Percentiles rank a stretch among this genome's conserved stretches.
Conservation (phyloP, 2,113 vertebrate genomes). For the Meles meles region DNA sequence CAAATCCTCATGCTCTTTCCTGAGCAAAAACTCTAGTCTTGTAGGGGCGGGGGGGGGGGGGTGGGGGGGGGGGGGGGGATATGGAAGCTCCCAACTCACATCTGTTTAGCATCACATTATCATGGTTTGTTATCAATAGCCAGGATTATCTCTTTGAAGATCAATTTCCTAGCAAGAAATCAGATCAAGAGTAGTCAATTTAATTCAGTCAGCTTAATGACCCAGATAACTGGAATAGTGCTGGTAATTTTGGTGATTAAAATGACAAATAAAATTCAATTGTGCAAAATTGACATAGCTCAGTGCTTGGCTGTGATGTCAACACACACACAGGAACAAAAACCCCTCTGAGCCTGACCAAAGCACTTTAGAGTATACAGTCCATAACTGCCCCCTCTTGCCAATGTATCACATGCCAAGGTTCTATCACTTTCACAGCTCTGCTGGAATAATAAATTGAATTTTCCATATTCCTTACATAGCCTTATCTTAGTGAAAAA, state of each 20-base stretch:
- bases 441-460: background rate
- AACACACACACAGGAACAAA: background rate
- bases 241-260: conserved; percentile 37
- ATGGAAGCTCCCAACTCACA: background rate
- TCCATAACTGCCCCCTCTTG: background rate
- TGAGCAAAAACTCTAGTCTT: background rate
- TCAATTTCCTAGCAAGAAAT: conserved; percentile 31
- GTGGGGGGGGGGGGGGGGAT: too few species aligned
- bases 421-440: background rate
- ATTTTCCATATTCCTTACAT: background rate
- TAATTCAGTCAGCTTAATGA: conserved; percentile 38
- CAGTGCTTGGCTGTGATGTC: background rate
- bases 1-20: background rate
- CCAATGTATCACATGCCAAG: background rate
- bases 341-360: background rate
- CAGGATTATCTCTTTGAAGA: conserved; percentile 8
- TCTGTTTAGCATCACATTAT: background rate
- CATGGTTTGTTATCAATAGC: background rate
- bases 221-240: background rate
- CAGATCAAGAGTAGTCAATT: background rate
- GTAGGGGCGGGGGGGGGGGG: too few species aligned
- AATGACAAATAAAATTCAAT: conserved; percentile 44
- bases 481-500: background rate
- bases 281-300: background rate
- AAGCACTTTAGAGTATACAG: background rate